Conservation (phyloP, 2,113 vertebrate genomes). For the Polypterus senegalus region DNA sequence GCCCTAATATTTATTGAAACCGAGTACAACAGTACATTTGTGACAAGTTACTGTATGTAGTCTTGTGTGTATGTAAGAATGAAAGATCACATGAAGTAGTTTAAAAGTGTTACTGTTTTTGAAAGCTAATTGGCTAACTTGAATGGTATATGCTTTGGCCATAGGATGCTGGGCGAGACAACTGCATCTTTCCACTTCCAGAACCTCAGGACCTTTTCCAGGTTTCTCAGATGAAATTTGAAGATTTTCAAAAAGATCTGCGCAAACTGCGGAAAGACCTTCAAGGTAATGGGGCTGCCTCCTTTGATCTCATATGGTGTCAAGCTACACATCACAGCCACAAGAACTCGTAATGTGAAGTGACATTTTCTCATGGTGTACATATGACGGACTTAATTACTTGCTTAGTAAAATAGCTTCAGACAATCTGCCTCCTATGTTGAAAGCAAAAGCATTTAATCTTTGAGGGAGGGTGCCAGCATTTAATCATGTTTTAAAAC, state of each 20-base stretch:
- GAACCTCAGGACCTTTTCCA: slow-evolving; percentile 96
- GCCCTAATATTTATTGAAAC: too few species aligned
- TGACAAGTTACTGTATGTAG: too few species aligned
- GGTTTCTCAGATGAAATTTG: slow-evolving; percentile 90
- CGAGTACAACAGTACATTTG: too few species aligned
- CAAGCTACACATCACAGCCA: too few species aligned
- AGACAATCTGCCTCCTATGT: not conserved
- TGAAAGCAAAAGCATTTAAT: not conserved
- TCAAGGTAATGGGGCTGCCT: slow-evolving; percentile 48
- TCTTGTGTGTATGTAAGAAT: too few species aligned
- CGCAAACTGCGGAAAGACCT: slow-evolving; percentile 80
- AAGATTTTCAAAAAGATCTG: slow-evolving; percentile 91
- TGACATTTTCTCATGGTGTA: not conserved
- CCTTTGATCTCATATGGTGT: too few species aligned
- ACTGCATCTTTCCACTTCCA: slow-evolving; percentile 77
- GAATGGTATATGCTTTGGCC: not conserved
- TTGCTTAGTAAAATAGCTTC: not conserved
- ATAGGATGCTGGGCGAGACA: slow-evolving; percentile 83
- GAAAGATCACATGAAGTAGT: too few species aligned
- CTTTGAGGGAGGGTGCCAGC: not conserved
- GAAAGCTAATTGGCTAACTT: too few species aligned
- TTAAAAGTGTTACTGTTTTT: too few species aligned
- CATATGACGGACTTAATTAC: not conserved
- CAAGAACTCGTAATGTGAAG: too few species aligned
- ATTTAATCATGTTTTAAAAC: slow-evolving; percentile 2